Evolutionary conservation across 2,888 invertebrate genomes (phyloP), one percentile per base, ranked within the genome.

Genomic region (Chesias legatella): DNA sequence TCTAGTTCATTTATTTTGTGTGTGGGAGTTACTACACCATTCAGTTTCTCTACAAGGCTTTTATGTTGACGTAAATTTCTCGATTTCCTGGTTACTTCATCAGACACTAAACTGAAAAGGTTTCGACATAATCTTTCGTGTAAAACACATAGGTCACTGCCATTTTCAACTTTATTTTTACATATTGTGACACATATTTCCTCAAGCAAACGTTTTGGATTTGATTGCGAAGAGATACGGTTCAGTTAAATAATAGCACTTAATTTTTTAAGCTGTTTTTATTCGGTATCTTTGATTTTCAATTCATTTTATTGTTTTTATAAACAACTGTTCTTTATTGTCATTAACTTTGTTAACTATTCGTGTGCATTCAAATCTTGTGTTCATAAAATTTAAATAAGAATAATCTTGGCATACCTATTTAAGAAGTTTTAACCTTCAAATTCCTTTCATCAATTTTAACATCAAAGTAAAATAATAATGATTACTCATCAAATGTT

Each of bases 51-150:
- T 31, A 11, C 8, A 36, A 20, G 24, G 13, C 10, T 11, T 17
- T 30, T n/a, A 29, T 21, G 31, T 20, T 22, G 13, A 30, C 6
- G 13, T 22, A 13, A 34, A 17, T 7, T 10, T 25, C 13, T 22
- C 30, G 21, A 13, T 21, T 34, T 41, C 25, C 34, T 21, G 21
- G 8, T 13, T 22, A 21, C 22, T 7, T 22, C 22, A 7, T 22
- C 1, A 44, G 13, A 13, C 28, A 45, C 37, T 43, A 28, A 44
- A 44, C 10, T 35, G 38, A 23, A 44, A 52, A 32, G 21, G 33
- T 44, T 36, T 28, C 31, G 25, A 13, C 10, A 25, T 43, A 40
- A 35, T 40, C 32, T 32, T 24, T 36, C 39, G 38, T 22, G 29
- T 31, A 26, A 22, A 38, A 30, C 23, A 43, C 39, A 36, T 33